phyloP scores from a whole-genome alignment of 2,113 vertebrate genomes.

The Gobiocypris rarus region DNA sequence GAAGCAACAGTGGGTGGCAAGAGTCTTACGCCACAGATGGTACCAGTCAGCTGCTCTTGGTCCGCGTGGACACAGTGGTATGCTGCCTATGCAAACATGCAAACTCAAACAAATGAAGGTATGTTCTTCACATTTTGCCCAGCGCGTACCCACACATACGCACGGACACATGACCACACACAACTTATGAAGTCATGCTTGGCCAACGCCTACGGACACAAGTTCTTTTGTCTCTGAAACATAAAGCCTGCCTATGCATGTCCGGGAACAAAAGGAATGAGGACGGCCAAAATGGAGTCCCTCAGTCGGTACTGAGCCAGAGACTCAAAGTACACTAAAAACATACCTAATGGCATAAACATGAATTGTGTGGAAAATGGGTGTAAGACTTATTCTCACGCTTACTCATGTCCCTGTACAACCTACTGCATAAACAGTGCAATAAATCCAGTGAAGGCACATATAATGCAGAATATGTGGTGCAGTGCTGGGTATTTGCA shows the following conservation, averaged over 20 bases:
- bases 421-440: slow-evolving; percentile 55
- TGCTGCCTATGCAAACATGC: slow-evolving; percentile 32
- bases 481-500: background rate
- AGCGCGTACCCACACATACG: slow-evolving; percentile 45
- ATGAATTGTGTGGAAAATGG: slow-evolving; percentile 47
- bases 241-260: slow-evolving; percentile 31
- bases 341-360: slow-evolving; percentile 32
- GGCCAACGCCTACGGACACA: slow-evolving; percentile 12
- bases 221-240: slow-evolving; percentile 24
- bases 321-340: background rate
- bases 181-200: slow-evolving; percentile 12
- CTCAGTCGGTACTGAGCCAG: background rate
- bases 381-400: slow-evolving; percentile 63
- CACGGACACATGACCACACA: slow-evolving; percentile 24
- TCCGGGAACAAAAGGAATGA: background rate
- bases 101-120: slow-evolving; percentile 49
- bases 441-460: slow-evolving; percentile 23
- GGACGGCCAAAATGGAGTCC: background rate
- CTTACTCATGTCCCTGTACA: slow-evolving; percentile 71
- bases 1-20: slow-evolving; percentile 60
- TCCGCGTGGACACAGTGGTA: slow-evolving; percentile 57
- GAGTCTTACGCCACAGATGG: slow-evolving; percentile 69
- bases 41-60: slow-evolving; percentile 70
- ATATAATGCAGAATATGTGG: background rate
- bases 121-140: slow-evolving; percentile 52